Conservation (phyloP, 2,113 vertebrate genomes). For the Henicopernis longicauda region DNA sequence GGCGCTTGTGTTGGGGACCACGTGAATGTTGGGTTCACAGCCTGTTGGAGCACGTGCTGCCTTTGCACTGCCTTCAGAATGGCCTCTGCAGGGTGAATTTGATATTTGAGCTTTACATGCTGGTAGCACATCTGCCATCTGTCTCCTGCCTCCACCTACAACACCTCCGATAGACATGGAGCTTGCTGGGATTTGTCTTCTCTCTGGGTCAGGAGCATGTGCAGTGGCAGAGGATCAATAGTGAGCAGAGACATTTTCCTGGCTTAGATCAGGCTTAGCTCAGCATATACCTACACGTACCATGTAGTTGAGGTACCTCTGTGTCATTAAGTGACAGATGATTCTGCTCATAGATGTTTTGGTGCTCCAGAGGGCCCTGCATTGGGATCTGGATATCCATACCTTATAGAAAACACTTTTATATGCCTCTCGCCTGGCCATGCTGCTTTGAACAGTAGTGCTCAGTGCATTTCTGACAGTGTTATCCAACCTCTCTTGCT, state of each 20-base stretch:
- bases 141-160: neutral
- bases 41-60: neutral
- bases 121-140: neutral
- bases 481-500: neutral
- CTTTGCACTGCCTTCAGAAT: neutral
- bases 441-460: neutral
- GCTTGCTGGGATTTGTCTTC: neutral
- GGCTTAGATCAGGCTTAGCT: neutral
- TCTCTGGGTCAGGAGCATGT: neutral
- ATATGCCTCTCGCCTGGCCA: accelerated
- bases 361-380: neutral
- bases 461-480: accelerated
- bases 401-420: neutral
- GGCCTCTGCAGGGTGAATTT: neutral
- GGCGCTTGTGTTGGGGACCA: neutral
- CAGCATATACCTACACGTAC: accelerated
- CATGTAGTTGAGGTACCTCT: neutral
- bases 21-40: neutral
- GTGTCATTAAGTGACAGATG: neutral
- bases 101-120: neutral
- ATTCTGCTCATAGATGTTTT: neutral
- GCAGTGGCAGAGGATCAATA: neutral
- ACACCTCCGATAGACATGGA: neutral
- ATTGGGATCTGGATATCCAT: neutral
- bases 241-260: neutral